A percentile compares a stretch with the other conserved stretches of the same genome.
Conservation (phyloP, 2,888 invertebrate genomes). For the Eristalis tenax region DNA sequence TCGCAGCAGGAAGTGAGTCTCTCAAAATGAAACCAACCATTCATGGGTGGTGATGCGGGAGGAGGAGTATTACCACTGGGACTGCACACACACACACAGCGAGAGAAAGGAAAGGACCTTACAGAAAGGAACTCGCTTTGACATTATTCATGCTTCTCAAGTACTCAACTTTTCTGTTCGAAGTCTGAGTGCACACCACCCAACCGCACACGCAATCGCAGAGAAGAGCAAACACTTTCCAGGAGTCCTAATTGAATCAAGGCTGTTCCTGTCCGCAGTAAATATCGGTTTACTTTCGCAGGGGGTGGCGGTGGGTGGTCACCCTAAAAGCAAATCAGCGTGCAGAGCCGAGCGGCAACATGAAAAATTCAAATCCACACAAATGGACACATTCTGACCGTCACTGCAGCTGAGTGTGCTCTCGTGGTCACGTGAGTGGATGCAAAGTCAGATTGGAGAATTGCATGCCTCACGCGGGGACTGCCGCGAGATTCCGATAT, state of each 20-base stretch:
- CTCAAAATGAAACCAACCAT: constrained; percentile 15
- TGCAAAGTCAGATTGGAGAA: constrained; percentile 40
- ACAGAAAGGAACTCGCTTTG: neutral
- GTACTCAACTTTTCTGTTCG: neutral
- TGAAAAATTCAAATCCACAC: constrained; percentile 41
- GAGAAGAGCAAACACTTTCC: too few relatives aligned
- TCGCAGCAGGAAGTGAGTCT: constrained; percentile 41
- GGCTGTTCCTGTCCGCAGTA: neutral
- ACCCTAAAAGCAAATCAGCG: constrained; percentile 9
- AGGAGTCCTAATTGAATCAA: too few relatives aligned
- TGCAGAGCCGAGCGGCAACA: constrained; percentile 19
- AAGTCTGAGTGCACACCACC: neutral
- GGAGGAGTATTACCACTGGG: neutral
- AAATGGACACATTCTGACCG: constrained; percentile 6
- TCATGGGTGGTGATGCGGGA: neutral
- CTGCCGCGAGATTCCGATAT: constrained; percentile 8
- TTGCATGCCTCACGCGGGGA: constrained; percentile 51
- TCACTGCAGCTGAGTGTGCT: neutral
- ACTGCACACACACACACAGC: too few relatives aligned
- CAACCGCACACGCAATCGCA: neutral
- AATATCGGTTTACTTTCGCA: constrained; percentile 12
- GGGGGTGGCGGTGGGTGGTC: neutral
- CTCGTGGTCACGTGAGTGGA: constrained; percentile 35
- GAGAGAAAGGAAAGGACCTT: neutral
- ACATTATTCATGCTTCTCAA: constrained; percentile 16